These are phyloP conservation scores for Larimichthys crocea DNA, from an alignment of 2,113 vertebrate species.

Conservation along the genomic window DNA sequence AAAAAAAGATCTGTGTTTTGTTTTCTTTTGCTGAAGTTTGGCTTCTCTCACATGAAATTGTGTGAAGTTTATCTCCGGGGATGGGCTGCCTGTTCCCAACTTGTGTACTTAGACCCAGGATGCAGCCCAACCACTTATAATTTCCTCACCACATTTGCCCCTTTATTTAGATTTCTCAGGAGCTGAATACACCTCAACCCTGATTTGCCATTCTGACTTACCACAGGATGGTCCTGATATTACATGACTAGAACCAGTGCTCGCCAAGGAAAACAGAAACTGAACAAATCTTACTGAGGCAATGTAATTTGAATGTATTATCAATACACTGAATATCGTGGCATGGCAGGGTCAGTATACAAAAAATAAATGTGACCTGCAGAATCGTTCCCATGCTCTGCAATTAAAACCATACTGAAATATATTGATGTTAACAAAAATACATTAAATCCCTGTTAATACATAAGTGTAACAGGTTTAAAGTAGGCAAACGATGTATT, in stretches of 20 bases:
- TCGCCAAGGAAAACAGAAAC: slow-evolving; percentile 57
- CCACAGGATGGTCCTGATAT: slow-evolving; percentile 64
- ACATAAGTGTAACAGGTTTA: slow-evolving; percentile 34
- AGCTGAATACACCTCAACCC: slow-evolving; percentile 63
- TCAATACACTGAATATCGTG: slow-evolving; percentile 75
- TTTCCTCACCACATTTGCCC: slow-evolving; percentile 63
- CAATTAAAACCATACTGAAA: slow-evolving; percentile 7
- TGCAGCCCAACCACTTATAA: slow-evolving; percentile 58
- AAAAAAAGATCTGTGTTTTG: slow-evolving; percentile 62
- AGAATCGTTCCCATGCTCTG: slow-evolving; percentile 4
- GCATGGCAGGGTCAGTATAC: background rate
- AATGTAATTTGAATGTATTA: slow-evolving; percentile 79
- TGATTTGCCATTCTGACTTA: slow-evolving; percentile 64
- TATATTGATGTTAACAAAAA: background rate
- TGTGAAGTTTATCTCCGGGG: slow-evolving; percentile 68
- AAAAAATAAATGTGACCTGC: slow-evolving; percentile 32
- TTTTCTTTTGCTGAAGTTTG: slow-evolving; percentile 74
- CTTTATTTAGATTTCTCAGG: slow-evolving; percentile 63
- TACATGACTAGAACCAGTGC: slow-evolving; percentile 29
- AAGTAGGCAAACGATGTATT: slow-evolving; percentile 41
- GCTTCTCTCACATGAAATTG: slow-evolving; percentile 57
- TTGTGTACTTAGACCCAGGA: slow-evolving; percentile 66
- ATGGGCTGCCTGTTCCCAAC: slow-evolving; percentile 52
- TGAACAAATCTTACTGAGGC: slow-evolving; percentile 54
- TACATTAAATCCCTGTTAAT: background rate